These are phyloP conservation scores for Saguinus imperator DNA, from an alignment of 2,113 vertebrate genomes.

Conservation along the genomic window DNA sequence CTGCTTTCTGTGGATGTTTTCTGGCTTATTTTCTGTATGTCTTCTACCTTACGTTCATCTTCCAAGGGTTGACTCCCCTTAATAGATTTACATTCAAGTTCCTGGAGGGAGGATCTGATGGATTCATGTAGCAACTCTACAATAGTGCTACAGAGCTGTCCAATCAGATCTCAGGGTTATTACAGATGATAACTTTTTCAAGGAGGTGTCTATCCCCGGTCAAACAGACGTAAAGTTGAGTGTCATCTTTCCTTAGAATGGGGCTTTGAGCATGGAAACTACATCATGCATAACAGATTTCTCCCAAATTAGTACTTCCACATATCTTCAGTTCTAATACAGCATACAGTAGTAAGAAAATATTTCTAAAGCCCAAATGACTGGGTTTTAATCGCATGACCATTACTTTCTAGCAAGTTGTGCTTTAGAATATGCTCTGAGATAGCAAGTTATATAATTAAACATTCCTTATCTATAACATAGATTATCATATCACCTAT, in stretches of 20 bases:
- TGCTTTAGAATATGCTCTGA: neutral
- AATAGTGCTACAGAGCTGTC: neutral
- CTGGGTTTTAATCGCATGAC: neutral
- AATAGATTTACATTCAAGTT: neutral
- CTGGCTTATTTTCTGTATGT: neutral
- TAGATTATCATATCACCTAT: neutral
- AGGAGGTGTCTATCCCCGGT: neutral
- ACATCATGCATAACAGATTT: neutral
- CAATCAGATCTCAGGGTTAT: neutral
- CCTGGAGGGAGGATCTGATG: neutral
- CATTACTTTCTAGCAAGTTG: slow-evolving; percentile 15
- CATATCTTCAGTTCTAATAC: neutral
- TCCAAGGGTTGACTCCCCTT: neutral
- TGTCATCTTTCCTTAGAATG: neutral
- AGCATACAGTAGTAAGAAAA: neutral
- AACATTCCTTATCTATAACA: neutral
- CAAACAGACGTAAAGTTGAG: neutral
- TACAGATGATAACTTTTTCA: neutral
- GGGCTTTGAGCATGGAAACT: neutral
- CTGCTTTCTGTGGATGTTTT: neutral
- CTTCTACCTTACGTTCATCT: neutral
- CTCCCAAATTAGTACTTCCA: neutral
- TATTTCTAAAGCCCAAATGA: neutral
- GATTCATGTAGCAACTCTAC: neutral
- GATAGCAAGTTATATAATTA: neutral